These are phyloP conservation scores for Aratinga solstitialis DNA, from an alignment of 2,797 vertebrate species.

Conservation along the genomic window DNA sequence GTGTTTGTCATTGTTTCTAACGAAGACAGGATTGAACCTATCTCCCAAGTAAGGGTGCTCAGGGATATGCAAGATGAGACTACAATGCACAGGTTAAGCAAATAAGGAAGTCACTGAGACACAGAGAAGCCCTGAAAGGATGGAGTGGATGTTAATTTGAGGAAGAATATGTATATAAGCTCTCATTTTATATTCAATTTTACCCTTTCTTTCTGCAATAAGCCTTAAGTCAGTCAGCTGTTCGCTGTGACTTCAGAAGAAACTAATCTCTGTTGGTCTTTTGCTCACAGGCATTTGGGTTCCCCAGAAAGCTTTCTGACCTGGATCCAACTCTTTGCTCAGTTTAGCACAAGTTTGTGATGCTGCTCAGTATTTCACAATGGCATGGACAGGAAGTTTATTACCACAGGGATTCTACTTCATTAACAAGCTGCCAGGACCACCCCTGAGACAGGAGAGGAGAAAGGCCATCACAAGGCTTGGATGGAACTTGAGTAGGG, in stretches of 20 bases:
- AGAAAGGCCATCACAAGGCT: not conserved
- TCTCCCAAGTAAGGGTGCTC: not conserved
- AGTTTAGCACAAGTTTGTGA: conserved; percentile 15
- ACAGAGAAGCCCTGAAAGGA: not conserved
- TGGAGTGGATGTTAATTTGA: not conserved
- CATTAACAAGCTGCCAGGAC: not conserved
- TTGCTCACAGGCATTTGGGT: not conserved
- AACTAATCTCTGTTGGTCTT: not conserved
- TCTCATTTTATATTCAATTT: not conserved
- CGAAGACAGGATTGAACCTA: not conserved
- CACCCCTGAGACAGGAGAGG: not conserved
- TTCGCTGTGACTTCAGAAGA: conserved; percentile 18
- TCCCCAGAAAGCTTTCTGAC: conserved; percentile 28
- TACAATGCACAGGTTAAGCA: not conserved
- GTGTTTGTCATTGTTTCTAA: not conserved
- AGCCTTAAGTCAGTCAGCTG: not conserved
- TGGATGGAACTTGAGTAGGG: not conserved
- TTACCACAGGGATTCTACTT: conserved; percentile 11
- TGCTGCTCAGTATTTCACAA: conserved; percentile 54
- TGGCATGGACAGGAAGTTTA: not conserved
- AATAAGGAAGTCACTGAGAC: not conserved
- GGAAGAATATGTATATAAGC: not conserved
- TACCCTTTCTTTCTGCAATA: not conserved
- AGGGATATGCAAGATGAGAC: not conserved
- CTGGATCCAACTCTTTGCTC: conserved; percentile 45